Base-by-base conservation (phyloP, 1,140 invertebrate genomes). In the Papilio polyxenes region DNA sequence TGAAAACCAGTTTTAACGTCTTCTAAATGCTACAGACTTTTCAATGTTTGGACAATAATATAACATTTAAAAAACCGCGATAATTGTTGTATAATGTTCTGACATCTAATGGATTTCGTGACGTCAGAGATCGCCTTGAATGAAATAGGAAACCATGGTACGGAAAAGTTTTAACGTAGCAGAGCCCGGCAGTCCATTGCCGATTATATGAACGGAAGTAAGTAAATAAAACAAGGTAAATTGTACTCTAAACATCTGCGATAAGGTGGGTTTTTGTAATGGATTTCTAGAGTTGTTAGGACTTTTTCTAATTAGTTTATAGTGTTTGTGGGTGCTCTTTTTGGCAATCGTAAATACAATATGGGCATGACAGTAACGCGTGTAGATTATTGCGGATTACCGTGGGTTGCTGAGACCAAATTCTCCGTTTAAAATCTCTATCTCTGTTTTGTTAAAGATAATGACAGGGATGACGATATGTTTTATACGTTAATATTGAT, bases 71-170 rank as follows among this genome's bases (percentile, higher is more conserved):
- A 48, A 53, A 56, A 15, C 23, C 75, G 56, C 74, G 82, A 44
- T 81, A 83, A 81, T 83, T 83, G 74, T 56, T 49, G 48, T 56
- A 65, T 83, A 83, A 83, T 83, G 80, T 59, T 0, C 79, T 77
- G 81, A 83, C 81, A 81, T 81, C 72, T 56, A 84, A 84, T 84
- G 80, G 83, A 76, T 72, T 51, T 77, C 65, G 49, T 84, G 83
- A 84, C 81, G 83, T 82, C 81, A 80, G 44, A 44, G 49, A 78
- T 84, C 83, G 77, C 83, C 83, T 84, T 84, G 83, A 79, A 72
- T 81, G 80, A 80, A 84, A 84, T 82, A 84, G 83, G 83, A 84
- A 84, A 84, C 81, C 81, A 78, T 84, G 81, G 40, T 59, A 65
- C 48, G 76, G 56, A 82, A 84, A 83, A 81, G 81, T 83, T 82